Conservation (phyloP, 1,140 invertebrate genomes). For the Bombyx mandarina region DNA sequence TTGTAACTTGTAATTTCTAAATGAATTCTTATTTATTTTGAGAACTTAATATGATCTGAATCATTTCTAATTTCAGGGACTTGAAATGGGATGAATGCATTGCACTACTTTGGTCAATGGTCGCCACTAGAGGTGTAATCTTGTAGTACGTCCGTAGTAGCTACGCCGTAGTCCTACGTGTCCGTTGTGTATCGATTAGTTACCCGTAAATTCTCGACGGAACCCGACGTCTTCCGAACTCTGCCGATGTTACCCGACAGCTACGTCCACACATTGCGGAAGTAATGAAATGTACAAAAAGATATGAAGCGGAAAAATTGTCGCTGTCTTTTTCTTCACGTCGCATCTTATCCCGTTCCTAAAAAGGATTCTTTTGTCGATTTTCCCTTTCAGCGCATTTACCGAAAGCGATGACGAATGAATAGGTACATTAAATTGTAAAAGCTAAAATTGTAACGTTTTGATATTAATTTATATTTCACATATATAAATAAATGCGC, state of each 20-base stretch:
- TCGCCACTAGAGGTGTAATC: constrained; percentile 4
- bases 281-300: constrained; percentile 68
- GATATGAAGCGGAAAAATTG: constrained; percentile 67
- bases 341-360: constrained; percentile 36
- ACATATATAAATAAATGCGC: too few species aligned
- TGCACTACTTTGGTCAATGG: too few species aligned
- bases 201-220: constrained; percentile 35
- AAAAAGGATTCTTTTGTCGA: constrained; percentile 40
- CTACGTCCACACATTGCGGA: constrained; percentile 58
- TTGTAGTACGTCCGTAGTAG: constrained; percentile 31
- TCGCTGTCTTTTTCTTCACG: constrained; percentile 57
- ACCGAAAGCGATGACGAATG: constrained; percentile 22
- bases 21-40: too few species aligned
- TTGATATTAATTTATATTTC: not conserved
- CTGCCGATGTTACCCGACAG: constrained; percentile 36
- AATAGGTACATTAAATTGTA: constrained; percentile 20
- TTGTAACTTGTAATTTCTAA: too few species aligned
- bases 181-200: constrained; percentile 60
- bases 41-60: too few species aligned
- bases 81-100: too few species aligned
- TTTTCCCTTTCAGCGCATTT: constrained; percentile 35
- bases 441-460: not conserved
- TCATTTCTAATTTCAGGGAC: too few species aligned
- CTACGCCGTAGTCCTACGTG: constrained; percentile 26
- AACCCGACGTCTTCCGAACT: constrained; percentile 31